These are phyloP conservation scores for Lithophane ornitopus DNA, from an alignment of 2,888 invertebrate genomes.

Conservation along the genomic window DNA sequence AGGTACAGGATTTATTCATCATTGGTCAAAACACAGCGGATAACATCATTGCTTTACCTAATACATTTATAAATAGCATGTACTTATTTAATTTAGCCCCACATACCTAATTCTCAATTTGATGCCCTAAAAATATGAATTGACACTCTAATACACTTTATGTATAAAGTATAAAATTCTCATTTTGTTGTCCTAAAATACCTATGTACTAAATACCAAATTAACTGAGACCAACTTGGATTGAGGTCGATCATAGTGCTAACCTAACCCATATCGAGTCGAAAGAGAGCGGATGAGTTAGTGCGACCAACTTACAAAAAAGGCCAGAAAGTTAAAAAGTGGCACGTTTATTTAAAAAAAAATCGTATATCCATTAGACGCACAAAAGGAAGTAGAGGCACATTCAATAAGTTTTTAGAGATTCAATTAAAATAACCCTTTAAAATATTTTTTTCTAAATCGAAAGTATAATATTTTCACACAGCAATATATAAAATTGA, in stretches of 20 bases:
- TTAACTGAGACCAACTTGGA: neutral
- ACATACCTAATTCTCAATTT: neutral
- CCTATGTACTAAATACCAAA: neutral
- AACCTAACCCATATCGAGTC: neutral
- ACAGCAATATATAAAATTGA: neutral
- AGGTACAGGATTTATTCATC: neutral
- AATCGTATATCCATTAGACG: too few species aligned
- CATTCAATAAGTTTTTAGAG: too few species aligned
- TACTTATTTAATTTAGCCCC: neutral
- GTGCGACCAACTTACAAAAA: neutral
- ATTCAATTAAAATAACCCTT: too few species aligned
- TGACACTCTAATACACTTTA: too few species aligned
- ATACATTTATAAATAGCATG: neutral
- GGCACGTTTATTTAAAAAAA: neutral
- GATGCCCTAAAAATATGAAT: neutral
- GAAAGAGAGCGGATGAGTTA: neutral
- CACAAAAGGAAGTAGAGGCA: too few species aligned
- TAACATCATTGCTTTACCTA: neutral
- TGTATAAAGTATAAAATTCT: too few species aligned
- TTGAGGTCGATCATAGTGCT: neutral
- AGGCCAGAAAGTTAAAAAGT: neutral
- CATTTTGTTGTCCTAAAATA: neutral
- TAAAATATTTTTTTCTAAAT: too few species aligned
- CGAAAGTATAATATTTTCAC: neutral
- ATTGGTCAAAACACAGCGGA: neutral